Conservation (phyloP, 2,113 vertebrate species). For the Isurus oxyrinchus region DNA sequence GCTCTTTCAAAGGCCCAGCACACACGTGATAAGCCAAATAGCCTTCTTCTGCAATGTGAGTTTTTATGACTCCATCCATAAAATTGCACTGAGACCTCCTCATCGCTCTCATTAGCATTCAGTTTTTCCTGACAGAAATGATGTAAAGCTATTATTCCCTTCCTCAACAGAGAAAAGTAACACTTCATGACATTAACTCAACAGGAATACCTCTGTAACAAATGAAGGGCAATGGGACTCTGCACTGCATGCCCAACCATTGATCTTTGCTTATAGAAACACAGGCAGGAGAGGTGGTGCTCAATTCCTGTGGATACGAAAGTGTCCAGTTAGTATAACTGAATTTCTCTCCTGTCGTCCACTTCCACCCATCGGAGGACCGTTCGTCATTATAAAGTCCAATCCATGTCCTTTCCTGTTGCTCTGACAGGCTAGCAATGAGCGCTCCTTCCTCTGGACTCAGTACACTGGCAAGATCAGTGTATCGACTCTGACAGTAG, state of each 20-base stretch:
- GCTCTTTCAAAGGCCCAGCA: too few species aligned
- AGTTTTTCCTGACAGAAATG: not conserved
- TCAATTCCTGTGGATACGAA: not conserved
- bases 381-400: not conserved
- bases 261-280: not conserved
- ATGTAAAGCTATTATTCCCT: not conserved
- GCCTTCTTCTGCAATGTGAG: too few species aligned
- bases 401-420: not conserved
- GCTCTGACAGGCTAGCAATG: not conserved
- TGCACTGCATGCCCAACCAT: not conserved
- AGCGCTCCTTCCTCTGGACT: not conserved
- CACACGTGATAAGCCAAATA: too few species aligned
- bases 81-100: too few species aligned
- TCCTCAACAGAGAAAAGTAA: not conserved
- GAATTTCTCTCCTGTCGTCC: not conserved
- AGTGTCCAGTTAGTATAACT: not conserved
- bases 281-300: not conserved
- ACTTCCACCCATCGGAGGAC: not conserved
- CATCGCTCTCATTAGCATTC: not conserved
- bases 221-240: not conserved
- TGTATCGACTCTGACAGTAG: not conserved
- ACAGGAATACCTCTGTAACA: not conserved
- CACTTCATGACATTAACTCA: not conserved
- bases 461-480: not conserved
- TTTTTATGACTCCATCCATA: too few species aligned